These are phyloP conservation scores for Takifugu ocellatus DNA, from an alignment of 2,797 vertebrate species.

Conservation along the genomic window DNA sequence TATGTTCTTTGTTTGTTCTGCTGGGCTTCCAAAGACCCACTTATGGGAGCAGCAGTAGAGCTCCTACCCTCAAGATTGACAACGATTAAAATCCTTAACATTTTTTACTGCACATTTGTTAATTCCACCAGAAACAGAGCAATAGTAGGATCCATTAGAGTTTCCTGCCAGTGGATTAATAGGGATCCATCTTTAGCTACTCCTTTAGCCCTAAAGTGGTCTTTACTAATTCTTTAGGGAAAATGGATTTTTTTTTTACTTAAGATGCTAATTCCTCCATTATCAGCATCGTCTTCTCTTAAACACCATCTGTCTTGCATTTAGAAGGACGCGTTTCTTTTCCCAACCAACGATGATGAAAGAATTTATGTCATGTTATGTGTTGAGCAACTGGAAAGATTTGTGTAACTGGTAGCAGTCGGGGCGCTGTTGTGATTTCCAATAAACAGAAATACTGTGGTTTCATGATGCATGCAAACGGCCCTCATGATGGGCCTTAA, in stretches of 20 bases:
- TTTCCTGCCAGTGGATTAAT: neutral
- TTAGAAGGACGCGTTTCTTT: too few relatives aligned
- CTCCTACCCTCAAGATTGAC: too few relatives aligned
- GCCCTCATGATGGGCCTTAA: conserved; percentile 59
- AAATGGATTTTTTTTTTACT: neutral
- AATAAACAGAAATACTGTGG: conserved; percentile 56
- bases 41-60: neutral
- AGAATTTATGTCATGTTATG: too few relatives aligned
- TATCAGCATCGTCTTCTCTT: neutral
- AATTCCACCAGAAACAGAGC: neutral
- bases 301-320: conserved; percentile 4
- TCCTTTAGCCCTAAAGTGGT: neutral
- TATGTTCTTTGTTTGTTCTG: neutral
- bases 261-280: neutral
- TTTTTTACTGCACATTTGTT: neutral
- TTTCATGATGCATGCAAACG: conserved; percentile 59
- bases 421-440: conserved; percentile 36
- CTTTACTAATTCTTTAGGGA: neutral
- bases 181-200: neutral
- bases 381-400: conserved; percentile 9
- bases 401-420: conserved; percentile 27
- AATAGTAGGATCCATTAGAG: neutral
- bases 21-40: neutral
- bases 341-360: too few relatives aligned
- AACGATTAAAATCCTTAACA: neutral